phyloP scores from a whole-genome alignment of 2,797 vertebrate genomes.

The Pelochelys cantorii region DNA sequence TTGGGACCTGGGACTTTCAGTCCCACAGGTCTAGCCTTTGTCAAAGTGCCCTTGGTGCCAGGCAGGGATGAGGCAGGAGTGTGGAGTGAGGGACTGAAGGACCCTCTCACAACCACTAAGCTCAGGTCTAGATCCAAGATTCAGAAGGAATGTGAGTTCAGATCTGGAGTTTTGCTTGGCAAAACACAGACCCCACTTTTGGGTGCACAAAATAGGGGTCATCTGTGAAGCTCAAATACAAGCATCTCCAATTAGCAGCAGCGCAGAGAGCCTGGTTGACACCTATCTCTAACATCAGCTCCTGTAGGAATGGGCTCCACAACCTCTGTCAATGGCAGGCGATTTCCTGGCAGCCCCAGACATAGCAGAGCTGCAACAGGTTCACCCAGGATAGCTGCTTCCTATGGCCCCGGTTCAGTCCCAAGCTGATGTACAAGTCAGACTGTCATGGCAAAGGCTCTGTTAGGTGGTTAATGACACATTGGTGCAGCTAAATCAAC shows the following conservation, averaged over 20 bases:
- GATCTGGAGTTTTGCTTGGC: background rate
- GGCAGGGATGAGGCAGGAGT: background rate
- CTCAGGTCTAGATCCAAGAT: background rate
- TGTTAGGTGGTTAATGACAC: background rate
- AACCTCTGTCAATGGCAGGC: background rate
- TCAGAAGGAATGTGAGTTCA: background rate
- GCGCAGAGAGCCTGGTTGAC: background rate
- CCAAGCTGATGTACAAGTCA: background rate
- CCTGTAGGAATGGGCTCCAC: accelerated
- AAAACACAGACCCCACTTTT: background rate
- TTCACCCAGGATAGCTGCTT: background rate
- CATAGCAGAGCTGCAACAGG: background rate
- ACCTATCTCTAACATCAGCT: background rate
- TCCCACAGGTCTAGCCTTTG: background rate
- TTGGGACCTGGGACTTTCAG: background rate
- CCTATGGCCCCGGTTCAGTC: background rate
- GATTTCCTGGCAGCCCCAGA: background rate
- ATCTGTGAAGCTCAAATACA: background rate
- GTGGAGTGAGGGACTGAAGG: background rate
- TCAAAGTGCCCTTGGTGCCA: background rate
- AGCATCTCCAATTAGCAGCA: background rate
- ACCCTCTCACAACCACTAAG: background rate
- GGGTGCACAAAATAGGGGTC: background rate
- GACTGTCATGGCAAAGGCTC: background rate
- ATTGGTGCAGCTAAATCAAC: no score